Percentiles rank a stretch among this genome's conserved stretches.
Conservation (phyloP, 2,888 invertebrate species). For the Orthosia incerta region DNA sequence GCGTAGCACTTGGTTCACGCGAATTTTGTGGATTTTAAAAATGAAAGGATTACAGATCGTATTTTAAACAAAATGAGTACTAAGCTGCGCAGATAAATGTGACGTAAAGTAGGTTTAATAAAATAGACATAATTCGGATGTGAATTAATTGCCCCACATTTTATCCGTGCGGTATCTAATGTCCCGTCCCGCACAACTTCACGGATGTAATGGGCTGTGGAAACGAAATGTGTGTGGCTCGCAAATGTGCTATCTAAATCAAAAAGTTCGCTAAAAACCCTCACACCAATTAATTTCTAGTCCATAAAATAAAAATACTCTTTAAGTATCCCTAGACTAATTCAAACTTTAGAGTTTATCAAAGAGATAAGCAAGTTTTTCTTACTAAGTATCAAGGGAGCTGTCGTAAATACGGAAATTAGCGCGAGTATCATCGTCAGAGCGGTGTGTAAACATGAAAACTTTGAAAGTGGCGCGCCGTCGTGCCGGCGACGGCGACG, state of each 20-base stretch:
- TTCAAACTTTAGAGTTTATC: slow-evolving; percentile 76
- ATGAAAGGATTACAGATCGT: not conserved
- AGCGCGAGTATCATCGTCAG: slow-evolving; percentile 82
- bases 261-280: slow-evolving; percentile 65
- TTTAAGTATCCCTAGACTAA: slow-evolving; percentile 70
- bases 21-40: not conserved
- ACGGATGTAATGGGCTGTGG: slow-evolving; percentile 66
- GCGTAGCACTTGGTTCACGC: slow-evolving; percentile 53
- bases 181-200: slow-evolving; percentile 61
- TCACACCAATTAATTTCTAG: slow-evolving; percentile 68
- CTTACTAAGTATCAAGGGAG: slow-evolving; percentile 83
- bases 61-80: slow-evolving; percentile 39
- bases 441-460: slow-evolving; percentile 85
- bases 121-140: slow-evolving; percentile 61
- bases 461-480: slow-evolving; percentile 80
- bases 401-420: slow-evolving; percentile 87
- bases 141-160: slow-evolving; percentile 62
- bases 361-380: slow-evolving; percentile 82
- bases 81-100: slow-evolving; percentile 44
- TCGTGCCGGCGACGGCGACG: slow-evolving; percentile 64
- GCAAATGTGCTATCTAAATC: slow-evolving; percentile 69
- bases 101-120: slow-evolving; percentile 55
- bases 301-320: slow-evolving; percentile 65
- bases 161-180: slow-evolving; percentile 63
- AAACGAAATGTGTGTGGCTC: slow-evolving; percentile 64